These are phyloP conservation scores for Enteromius paludinosus DNA, from an alignment of 2,797 vertebrate genomes.

Conservation along the genomic window DNA sequence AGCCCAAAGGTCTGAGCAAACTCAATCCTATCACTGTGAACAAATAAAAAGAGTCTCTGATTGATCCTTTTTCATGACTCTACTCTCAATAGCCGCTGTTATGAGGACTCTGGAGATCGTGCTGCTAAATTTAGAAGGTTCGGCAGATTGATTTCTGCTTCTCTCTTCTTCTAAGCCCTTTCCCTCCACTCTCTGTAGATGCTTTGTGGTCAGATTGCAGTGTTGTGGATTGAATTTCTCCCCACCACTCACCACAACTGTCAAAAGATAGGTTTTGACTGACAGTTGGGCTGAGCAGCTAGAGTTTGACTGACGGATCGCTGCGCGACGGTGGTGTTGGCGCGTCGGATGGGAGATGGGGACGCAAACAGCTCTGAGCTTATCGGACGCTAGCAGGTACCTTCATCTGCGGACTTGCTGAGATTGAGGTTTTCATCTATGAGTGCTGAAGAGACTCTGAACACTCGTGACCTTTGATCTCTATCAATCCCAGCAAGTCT, in stretches of 20 bases:
- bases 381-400: conserved; percentile 78
- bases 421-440: conserved; percentile 59
- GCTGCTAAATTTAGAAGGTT: conserved; percentile 44
- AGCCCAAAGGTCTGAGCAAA: conserved; percentile 33
- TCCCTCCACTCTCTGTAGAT: conserved; percentile 70
- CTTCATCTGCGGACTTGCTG: conserved; percentile 68
- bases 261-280: conserved; percentile 78
- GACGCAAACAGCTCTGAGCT: conserved; percentile 78
- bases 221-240: conserved; percentile 76
- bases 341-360: conserved; percentile 68
- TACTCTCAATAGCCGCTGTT: conserved; percentile 35
- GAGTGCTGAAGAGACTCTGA: conserved; percentile 50
- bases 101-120: conserved; percentile 41
- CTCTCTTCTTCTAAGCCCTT: conserved; percentile 7
- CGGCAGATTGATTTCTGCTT: conserved; percentile 44
- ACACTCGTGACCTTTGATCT: conserved; percentile 67
- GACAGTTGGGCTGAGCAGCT: conserved; percentile 70
- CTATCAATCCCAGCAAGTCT: conserved; percentile 58
- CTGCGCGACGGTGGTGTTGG: conserved; percentile 61
- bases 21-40: conserved; percentile 48
- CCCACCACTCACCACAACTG: conserved; percentile 67
- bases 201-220: conserved; percentile 68
- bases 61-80: conserved; percentile 45
- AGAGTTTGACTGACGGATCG: conserved; percentile 47
- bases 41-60: conserved; percentile 51